Base-by-base conservation (phyloP, 2,113 vertebrate species). In the Fregata magnificens region DNA sequence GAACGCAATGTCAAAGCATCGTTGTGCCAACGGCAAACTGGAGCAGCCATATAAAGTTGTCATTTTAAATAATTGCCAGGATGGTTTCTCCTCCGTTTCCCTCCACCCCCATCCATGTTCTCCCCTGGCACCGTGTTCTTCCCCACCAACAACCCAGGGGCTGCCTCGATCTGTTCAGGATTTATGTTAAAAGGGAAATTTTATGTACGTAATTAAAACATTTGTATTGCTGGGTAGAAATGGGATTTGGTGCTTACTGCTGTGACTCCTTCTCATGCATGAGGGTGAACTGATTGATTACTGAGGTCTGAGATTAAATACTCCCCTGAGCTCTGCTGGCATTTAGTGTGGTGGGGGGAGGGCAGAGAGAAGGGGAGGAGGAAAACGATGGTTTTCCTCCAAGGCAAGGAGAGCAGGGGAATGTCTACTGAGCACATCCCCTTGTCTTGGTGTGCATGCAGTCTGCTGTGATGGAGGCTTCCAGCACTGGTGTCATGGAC, bases 251-350 rank as follows among this genome's bases (percentile, higher is more conserved):
- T 91, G 73, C 86, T 95, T 74, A 91, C 58, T 40, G 89, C 95
- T 93, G 93, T 66, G 86, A 49, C 70, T 95, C 77, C 79, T 92
- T 93, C 81, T 95, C 91, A 85, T 72, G 93, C 26, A 6, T 79
- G 79, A 95, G 94, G 86, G 91, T 85, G 94, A 96, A 91, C 93
- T 84, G 96, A 97, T 95, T 93, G 94, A 96, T 97, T 97, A 93
- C 91, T 89, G 95, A 90, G 95, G 94, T 94, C 90, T 95, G 94
- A 95, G 93, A 95, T 95, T 95, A 97, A 97, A 88, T 97, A 91
- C 85, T 94, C 93, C 95, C 95, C 59, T 38, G 87, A 87, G 94
- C 84, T 85, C 38, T 0, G 0, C 32, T 90, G 95, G 70, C 79
- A 91, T 91, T 91, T 88, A 82, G 11, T 65, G 58, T 19, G 66